These are phyloP conservation scores for Barbus barbus DNA, from an alignment of 2,113 vertebrate genomes.

Conservation along the genomic window DNA sequence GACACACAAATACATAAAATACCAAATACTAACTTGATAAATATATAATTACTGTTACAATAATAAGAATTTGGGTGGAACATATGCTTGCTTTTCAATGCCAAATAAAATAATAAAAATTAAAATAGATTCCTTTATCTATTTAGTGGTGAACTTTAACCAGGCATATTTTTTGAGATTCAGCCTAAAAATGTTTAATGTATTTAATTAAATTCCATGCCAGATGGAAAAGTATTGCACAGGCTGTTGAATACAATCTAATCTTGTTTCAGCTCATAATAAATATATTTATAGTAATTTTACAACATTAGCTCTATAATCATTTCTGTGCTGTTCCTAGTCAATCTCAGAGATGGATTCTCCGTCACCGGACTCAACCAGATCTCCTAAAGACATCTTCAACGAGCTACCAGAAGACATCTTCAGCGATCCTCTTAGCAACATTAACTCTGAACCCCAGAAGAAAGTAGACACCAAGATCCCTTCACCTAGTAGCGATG, in stretches of 20 bases:
- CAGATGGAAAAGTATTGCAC: not conserved
- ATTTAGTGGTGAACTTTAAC: not conserved
- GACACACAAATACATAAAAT: not conserved
- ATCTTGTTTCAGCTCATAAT: not conserved
- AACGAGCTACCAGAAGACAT: constrained; percentile 37
- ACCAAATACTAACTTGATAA: not conserved
- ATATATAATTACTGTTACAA: not conserved
- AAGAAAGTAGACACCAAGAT: constrained; percentile 6
- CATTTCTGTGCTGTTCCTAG: constrained; percentile 53
- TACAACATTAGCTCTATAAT: not conserved
- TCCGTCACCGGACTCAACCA: constrained; percentile 27
- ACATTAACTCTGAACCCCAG: constrained; percentile 12
- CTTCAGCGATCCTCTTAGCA: constrained; percentile 16
- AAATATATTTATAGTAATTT: not conserved
- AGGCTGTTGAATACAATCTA: not conserved
- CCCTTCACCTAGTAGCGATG: not conserved
- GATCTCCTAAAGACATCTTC: constrained; percentile 58
- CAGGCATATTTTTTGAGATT: not conserved
- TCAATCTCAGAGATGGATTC: constrained; percentile 60
- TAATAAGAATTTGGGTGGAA: not conserved
- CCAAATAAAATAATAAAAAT: not conserved
- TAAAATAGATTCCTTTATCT: not conserved
- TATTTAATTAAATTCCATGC: not conserved
- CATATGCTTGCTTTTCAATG: not conserved
- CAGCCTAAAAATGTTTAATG: not conserved